A percentile compares a stretch with the other conserved stretches of the same genome.
Conservation (phyloP, 2,888 invertebrate species). For the Bombylius discolor region DNA sequence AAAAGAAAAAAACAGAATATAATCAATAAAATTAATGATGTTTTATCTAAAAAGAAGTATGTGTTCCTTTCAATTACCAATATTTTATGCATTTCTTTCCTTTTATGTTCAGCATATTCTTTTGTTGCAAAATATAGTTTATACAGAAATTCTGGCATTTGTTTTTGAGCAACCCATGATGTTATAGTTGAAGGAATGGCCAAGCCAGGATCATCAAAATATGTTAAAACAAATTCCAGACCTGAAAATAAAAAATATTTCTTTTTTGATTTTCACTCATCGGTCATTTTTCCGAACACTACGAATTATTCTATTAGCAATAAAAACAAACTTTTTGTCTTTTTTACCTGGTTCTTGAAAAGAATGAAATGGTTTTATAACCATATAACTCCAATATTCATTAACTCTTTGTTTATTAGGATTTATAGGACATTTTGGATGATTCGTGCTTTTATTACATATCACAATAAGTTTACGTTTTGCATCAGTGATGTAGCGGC, state of each 20-base stretch:
- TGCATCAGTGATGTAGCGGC: conserved; percentile 50
- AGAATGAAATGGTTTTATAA: conserved; percentile 50
- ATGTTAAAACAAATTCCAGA: conserved; percentile 71
- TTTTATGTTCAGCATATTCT: conserved; percentile 44
- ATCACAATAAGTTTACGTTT: conserved; percentile 47
- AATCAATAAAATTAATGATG: too few species aligned
- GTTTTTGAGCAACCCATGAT: conserved; percentile 61
- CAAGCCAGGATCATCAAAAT: conserved; percentile 76
- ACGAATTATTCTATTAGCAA: too few species aligned
- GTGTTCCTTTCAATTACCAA: neutral
- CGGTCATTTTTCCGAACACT: too few species aligned
- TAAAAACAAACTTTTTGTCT: neutral
- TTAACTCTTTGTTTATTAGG: conserved; percentile 57
- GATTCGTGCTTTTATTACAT: conserved; percentile 54
- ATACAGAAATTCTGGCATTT: conserved; percentile 62
- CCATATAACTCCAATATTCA: conserved; percentile 79
- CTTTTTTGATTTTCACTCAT: neutral
- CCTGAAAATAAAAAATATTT: conserved; percentile 33
- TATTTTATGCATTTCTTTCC: neutral
- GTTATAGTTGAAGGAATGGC: conserved; percentile 57
- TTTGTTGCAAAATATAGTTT: conserved; percentile 56
- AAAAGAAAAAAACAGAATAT: too few species aligned
- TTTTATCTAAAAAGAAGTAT: neutral
- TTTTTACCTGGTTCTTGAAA: conserved; percentile 30
- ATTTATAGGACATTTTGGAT: conserved; percentile 54